Evolutionary conservation across 2,888 invertebrate genomes (phyloP), one percentile per base, ranked within the genome.

Genomic region (Epinotia brunnichana): DNA sequence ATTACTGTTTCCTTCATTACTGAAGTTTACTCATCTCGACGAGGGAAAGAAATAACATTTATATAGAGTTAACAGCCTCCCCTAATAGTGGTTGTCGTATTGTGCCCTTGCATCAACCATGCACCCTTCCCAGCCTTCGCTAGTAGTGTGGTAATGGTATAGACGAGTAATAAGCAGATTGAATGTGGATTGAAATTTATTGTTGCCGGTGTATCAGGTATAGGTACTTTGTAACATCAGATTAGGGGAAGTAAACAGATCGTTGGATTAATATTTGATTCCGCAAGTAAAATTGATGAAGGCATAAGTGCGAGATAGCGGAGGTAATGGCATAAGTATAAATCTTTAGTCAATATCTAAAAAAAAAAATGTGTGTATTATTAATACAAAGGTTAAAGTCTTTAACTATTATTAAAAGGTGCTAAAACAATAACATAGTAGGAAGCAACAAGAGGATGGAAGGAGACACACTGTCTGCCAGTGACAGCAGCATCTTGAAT

Each of bases 131-230:
- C 82, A 80, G 80, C 80, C 79, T 80, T 82, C 81, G 83, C 86
- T 84, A 84, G 83, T 83, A 83, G 83, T 85, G 84, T 82, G 78
- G 77, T 81, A 77, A 80, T 78, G 82, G 87, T 86, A 87, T 87
- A 81, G 83, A 89, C 88, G 83, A 78, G 80, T 78, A 83, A 85
- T 87, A 84, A 81, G 79, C 77, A 83, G 85, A 88, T 85, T 85
- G 87, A 82, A 81, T 82, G 80, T 73, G 82, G 85, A 89, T 87
- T 86, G 85, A 87, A 86, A 90, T 89, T 88, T 87, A 90, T 86
- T 80, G 60, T 64, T 70, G 75, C 73, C 78, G 48, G 57, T 53
- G 15, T 41, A 44, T 39, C 62, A 61, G 44, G 54, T 67, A 17
- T 29, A n/a, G n/a, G n/a, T n/a, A 54, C 41, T 71, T 66, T 44